Conservation (phyloP, 1,140 invertebrate species). For the Papilio dardanus region DNA sequence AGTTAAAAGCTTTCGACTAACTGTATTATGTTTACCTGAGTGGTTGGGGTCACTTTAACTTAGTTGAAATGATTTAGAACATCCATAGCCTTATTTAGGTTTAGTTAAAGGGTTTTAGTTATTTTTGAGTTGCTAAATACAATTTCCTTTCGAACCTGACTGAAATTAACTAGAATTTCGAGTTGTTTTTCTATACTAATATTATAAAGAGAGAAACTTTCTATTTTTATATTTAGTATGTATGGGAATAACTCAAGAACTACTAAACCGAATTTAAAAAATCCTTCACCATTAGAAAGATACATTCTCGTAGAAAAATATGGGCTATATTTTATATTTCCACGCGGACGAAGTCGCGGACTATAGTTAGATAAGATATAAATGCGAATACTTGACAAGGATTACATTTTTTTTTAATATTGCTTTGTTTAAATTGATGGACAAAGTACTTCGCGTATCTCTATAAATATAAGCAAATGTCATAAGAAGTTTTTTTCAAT, state of each 20-base stretch:
- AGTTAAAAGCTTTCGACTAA: neutral
- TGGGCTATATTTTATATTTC: too few species aligned
- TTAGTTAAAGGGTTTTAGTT: neutral
- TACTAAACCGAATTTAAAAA: too few species aligned
- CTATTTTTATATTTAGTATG: neutral
- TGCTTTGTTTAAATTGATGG: neutral
- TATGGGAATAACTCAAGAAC: too few species aligned
- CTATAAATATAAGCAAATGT: neutral
- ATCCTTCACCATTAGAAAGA: too few species aligned
- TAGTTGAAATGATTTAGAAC: slow-evolving; percentile 1
- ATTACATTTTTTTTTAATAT: neutral
- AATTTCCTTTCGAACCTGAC: neutral
- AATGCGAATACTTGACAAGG: too few species aligned
- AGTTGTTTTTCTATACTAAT: too few species aligned
- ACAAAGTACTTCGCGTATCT: neutral
- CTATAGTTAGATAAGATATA: too few species aligned
- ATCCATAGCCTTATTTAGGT: neutral
- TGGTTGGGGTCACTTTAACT: neutral
- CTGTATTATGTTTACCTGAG: neutral
- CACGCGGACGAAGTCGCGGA: too few species aligned
- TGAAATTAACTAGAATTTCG: neutral
- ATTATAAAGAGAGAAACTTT: neutral
- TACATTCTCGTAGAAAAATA: too few species aligned
- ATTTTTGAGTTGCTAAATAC: neutral
- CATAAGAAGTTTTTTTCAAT: neutral